Percentiles rank a stretch among this genome's conserved stretches.
Conservation (phyloP, 2,888 invertebrate species). For the Drosophila paracracens region DNA sequence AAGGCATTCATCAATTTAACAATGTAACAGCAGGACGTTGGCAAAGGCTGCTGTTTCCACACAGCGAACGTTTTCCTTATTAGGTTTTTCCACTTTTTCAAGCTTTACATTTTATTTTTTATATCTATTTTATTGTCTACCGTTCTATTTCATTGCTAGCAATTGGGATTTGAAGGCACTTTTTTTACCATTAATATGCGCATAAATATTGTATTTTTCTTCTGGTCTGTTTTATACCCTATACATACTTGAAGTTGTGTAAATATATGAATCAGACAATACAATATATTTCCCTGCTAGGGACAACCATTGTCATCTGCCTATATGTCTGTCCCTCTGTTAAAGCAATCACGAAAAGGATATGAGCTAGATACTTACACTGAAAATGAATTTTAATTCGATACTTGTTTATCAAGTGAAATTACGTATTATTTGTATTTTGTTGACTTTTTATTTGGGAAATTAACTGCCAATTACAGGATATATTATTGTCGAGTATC, state of each 20-base stretch:
- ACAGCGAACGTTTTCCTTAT: constrained; percentile 20
- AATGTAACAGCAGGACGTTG: constrained; percentile 69
- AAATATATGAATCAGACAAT: not conserved
- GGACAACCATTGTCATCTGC: not conserved
- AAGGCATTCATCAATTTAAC: constrained; percentile 73
- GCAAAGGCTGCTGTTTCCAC: constrained; percentile 28
- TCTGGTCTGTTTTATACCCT: constrained; percentile 1
- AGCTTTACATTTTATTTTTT: not conserved
- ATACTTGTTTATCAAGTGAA: not conserved
- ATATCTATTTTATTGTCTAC: not conserved
- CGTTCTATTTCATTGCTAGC: constrained; percentile 8
- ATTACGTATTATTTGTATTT: not conserved
- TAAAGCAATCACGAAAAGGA: not conserved
- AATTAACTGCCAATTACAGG: not conserved
- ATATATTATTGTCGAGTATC: not conserved
- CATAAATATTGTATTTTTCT: constrained; percentile 27
- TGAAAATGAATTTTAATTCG: not conserved
- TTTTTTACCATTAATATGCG: constrained; percentile 31
- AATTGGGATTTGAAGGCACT: not conserved
- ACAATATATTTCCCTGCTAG: not conserved
- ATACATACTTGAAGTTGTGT: not conserved
- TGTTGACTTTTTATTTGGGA: not conserved
- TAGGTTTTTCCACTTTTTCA: constrained; percentile 23
- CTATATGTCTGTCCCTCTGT: not conserved
- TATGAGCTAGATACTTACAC: too few species aligned